Conservation (phyloP, 2,113 vertebrate species). For the Tragelaphus imberbis region DNA sequence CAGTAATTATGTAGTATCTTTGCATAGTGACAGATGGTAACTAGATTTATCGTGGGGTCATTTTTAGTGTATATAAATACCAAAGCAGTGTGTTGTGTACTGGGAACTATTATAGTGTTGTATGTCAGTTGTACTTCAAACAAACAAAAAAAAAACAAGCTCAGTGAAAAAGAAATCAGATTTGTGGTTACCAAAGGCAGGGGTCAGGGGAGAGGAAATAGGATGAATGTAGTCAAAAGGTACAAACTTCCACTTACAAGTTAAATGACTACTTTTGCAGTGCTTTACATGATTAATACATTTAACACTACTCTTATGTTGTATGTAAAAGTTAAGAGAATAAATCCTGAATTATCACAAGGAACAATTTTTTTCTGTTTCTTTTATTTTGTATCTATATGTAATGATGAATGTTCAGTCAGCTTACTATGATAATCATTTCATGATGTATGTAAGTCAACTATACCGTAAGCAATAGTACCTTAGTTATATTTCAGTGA, state of each 20-base stretch:
- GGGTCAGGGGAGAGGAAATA: not conserved
- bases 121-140: not conserved
- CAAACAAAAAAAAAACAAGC: not conserved
- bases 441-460: not conserved
- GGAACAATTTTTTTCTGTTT: not conserved
- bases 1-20: not conserved
- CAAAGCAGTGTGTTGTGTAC: not conserved
- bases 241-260: not conserved
- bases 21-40: not conserved
- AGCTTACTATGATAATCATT: not conserved
- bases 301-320: not conserved
- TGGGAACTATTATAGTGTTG: not conserved
- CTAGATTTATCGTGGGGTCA: not conserved
- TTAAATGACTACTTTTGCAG: not conserved
- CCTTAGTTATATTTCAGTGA: not conserved
- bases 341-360: not conserved
- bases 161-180: not conserved
- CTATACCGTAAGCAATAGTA: not conserved
- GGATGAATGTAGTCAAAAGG: not conserved
- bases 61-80: not conserved
- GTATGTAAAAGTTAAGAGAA: not conserved
- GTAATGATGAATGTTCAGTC: not conserved
- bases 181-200: not conserved
- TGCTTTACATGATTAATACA: not conserved
- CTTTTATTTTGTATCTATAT: not conserved